phyloP scores from a whole-genome alignment of 2,888 invertebrate species.

The Chamaedrilus cognettii region DNA sequence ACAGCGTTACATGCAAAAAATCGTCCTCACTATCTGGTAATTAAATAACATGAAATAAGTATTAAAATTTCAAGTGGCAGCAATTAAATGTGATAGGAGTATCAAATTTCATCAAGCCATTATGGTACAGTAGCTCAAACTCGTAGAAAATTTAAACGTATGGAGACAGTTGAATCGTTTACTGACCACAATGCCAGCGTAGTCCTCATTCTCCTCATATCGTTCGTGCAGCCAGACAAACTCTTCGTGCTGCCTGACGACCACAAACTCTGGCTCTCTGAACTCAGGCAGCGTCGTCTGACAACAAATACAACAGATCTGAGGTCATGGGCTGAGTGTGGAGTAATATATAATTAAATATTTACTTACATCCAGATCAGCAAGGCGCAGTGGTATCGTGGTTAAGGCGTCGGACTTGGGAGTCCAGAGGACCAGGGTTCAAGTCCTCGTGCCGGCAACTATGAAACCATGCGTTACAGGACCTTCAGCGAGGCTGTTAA shows the following conservation, averaged over 20 bases:
- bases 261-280: constrained; percentile 90
- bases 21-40: too few species aligned
- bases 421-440: background rate
- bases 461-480: too few species aligned
- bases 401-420: background rate
- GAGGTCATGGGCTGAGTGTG: background rate
- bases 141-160: background rate
- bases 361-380: background rate
- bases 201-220: constrained; percentile 95
- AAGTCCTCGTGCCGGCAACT: too few species aligned
- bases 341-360: background rate
- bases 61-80: too few species aligned
- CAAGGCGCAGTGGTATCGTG: background rate
- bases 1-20: too few species aligned
- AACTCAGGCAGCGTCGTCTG: constrained; percentile 87
- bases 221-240: constrained; percentile 99
- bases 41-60: too few species aligned
- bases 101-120: too few species aligned
- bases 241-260: constrained; percentile 97
- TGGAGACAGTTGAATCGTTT: too few species aligned
- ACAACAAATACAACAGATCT: constrained; percentile 1
- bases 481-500: too few species aligned
- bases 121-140: background rate
- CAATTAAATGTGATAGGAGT: too few species aligned
- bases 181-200: constrained; percentile 95